A percentile compares a stretch with the other conserved stretches of the same genome.
These are phyloP conservation scores for Syrmaticus mikado DNA, from an alignment of 2,113 vertebrate genomes.

Conservation along the genomic window DNA sequence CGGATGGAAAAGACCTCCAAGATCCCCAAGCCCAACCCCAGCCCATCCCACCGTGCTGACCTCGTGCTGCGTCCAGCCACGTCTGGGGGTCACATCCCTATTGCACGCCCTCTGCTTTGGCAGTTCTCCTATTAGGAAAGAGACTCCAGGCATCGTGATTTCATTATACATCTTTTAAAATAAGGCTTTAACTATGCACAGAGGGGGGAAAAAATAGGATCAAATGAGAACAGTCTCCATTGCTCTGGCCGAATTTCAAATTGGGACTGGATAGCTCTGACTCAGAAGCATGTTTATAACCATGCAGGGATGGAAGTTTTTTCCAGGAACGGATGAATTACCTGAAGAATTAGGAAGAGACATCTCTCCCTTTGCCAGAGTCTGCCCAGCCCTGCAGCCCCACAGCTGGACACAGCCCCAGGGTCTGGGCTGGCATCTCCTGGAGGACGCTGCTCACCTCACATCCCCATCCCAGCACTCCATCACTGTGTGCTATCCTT, in stretches of 20 bases:
- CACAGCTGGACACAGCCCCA: background rate
- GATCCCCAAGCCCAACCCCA: no score
- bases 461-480: background rate
- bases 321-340: slow-evolving; percentile 27
- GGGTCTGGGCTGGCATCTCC: background rate
- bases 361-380: background rate
- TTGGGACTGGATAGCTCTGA: slow-evolving; percentile 29
- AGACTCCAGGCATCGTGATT: background rate
- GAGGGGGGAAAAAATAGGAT: background rate
- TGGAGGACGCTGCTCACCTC: background rate
- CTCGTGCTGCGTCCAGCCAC: no score
- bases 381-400: background rate
- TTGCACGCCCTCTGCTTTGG: background rate
- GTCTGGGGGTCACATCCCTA: background rate
- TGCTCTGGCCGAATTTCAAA: slow-evolving; percentile 49
- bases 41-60: no score
- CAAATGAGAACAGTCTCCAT: background rate
- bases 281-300: slow-evolving; percentile 34
- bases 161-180: background rate
- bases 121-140: slow-evolving; percentile 13
- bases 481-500: background rate
- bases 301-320: background rate
- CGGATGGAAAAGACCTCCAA: no score
- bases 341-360: background rate
- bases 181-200: background rate